Percentiles rank a stretch among this genome's conserved stretches.
These are phyloP conservation scores for Miichthys miiuy DNA, from an alignment of 2,797 vertebrate genomes.

Conservation along the genomic window DNA sequence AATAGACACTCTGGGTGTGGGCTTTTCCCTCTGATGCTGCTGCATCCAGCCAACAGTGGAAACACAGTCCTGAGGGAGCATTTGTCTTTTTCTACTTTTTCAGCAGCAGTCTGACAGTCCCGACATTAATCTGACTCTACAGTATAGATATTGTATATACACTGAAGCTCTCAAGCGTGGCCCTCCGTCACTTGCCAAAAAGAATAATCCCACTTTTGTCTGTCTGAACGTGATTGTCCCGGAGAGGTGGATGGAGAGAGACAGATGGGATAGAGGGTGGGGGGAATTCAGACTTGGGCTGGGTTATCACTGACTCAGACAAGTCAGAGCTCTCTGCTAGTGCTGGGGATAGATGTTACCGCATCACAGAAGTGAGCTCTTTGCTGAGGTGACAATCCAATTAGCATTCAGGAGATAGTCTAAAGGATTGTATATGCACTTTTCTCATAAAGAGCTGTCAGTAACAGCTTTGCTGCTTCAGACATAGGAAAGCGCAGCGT, in stretches of 20 bases:
- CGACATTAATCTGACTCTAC: slow-evolving; percentile 40
- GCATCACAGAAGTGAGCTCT: slow-evolving; percentile 53
- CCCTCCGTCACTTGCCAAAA: slow-evolving; percentile 52
- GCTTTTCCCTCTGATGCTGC: slow-evolving; percentile 53
- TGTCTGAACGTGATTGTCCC: slow-evolving; percentile 46
- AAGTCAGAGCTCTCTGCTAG: slow-evolving; percentile 31
- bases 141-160: slow-evolving; percentile 32
- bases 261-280: slow-evolving; percentile 32
- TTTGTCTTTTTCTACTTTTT: slow-evolving; percentile 59
- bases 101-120: slow-evolving; percentile 46
- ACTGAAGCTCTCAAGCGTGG: slow-evolving; percentile 28
- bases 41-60: slow-evolving; percentile 58
- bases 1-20: slow-evolving; percentile 68
- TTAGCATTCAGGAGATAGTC: slow-evolving; percentile 58
- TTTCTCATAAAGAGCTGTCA: slow-evolving; percentile 48
- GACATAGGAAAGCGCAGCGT: slow-evolving; percentile 10
- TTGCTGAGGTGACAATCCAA: slow-evolving; percentile 48
- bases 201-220: slow-evolving; percentile 55
- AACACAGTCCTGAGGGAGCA: slow-evolving; percentile 52
- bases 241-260: slow-evolving; percentile 48
- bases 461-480: slow-evolving; percentile 32
- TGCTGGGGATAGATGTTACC: slow-evolving; percentile 36
- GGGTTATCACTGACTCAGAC: slow-evolving; percentile 56
- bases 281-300: slow-evolving; percentile 30
- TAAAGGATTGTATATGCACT: slow-evolving; percentile 21